phyloP scores from a whole-genome alignment of 2,797 vertebrate genomes.

The Chromobotia macracanthus region DNA sequence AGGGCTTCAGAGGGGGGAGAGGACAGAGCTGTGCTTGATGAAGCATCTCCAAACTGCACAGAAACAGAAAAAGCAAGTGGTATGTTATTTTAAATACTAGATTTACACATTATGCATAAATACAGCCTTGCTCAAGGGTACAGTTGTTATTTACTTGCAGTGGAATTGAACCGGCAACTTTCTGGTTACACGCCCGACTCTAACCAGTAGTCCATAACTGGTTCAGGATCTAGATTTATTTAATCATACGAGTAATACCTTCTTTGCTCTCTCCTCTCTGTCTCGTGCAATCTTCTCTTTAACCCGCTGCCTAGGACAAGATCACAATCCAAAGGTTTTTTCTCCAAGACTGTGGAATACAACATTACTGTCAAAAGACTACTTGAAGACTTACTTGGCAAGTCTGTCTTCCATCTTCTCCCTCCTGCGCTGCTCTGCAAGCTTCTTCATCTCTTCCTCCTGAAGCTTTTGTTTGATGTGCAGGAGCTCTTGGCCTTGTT shows the following conservation, averaged over 20 bases:
- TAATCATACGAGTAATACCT: slow-evolving; percentile 72
- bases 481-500: slow-evolving; percentile 88
- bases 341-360: not conserved
- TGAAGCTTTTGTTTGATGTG: slow-evolving; percentile 86
- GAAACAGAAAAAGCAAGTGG: not conserved
- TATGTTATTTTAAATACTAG: not conserved
- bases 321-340: not conserved
- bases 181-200: too few species aligned
- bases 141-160: too few species aligned
- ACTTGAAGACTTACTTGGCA: slow-evolving; percentile 81
- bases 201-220: too few species aligned
- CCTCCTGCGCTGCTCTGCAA: slow-evolving; percentile 81
- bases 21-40: slow-evolving; percentile 62
- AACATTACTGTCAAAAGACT: slow-evolving; percentile 1
- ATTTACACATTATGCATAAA: not conserved
- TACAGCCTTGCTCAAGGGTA: too few species aligned
- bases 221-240: too few species aligned
- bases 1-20: slow-evolving; percentile 71
- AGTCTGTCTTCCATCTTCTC: slow-evolving; percentile 91
- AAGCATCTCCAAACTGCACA: slow-evolving; percentile 80
- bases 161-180: too few species aligned
- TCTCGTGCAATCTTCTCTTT: slow-evolving; percentile 93
- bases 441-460: slow-evolving; percentile 90
- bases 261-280: slow-evolving; percentile 89
- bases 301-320: slow-evolving; percentile 83